Evolutionary conservation across 2,888 invertebrate genomes (phyloP).

Genomic region (Petrophora chlorosata): DNA sequence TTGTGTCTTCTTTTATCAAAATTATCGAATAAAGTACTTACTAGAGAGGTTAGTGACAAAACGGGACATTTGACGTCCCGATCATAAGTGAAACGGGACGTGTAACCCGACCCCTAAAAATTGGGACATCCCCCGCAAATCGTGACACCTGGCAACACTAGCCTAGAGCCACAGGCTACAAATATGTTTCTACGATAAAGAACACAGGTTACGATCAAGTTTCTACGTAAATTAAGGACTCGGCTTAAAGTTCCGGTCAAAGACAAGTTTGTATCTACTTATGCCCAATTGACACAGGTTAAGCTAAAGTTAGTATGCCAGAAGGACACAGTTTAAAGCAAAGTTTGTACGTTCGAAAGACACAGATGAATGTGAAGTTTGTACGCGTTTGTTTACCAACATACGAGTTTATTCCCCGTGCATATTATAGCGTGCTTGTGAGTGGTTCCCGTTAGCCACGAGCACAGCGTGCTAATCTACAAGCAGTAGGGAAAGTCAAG

Average conservation of each 20-base stretch:
- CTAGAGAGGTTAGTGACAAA: too few relatives aligned
- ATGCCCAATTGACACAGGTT: too few relatives aligned
- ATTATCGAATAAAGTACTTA: too few relatives aligned
- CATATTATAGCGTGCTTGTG: constrained; percentile 9
- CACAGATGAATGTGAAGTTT: constrained; percentile 16
- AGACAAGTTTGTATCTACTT: too few relatives aligned
- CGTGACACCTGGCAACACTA: too few relatives aligned
- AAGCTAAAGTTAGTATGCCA: neutral
- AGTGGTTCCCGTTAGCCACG: constrained; percentile 15
- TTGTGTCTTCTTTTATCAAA: too few relatives aligned
- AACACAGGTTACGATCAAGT: neutral
- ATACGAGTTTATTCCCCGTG: constrained; percentile 12
- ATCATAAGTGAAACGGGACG: too few relatives aligned
- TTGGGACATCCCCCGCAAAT: too few relatives aligned
- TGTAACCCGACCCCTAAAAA: too few relatives aligned
- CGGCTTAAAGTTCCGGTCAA: too few relatives aligned
- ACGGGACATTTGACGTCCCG: too few relatives aligned
- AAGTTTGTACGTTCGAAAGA: neutral
- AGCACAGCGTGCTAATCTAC: neutral
- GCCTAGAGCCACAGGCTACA: too few relatives aligned
- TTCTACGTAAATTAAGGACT: neutral
- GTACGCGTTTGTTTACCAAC: constrained; percentile 26
- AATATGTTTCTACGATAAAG: neutral
- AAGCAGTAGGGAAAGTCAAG: constrained; percentile 7
- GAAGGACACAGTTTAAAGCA: neutral